Base-by-base conservation (phyloP, 2,113 vertebrate genomes). In the Aspidoscelis tigris region DNA sequence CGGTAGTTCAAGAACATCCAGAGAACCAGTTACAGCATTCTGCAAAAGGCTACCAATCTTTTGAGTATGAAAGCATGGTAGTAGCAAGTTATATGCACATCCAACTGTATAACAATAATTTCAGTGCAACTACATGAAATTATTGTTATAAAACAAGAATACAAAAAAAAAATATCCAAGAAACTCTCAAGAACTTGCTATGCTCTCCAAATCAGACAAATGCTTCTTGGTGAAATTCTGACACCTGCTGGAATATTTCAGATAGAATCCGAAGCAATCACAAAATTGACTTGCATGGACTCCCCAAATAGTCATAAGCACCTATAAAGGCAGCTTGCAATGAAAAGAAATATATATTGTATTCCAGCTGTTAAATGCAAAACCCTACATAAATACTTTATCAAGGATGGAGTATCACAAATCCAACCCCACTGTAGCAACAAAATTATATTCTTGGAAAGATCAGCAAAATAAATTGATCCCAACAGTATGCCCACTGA, bases 191-290 rank as follows among this genome's bases (percentile, higher is more conserved):
- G 47, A 50, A 33, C 78, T 33, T 55, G 14, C 24, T 8, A 39
- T 20, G 7, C 2, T 41, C 71, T 14, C 33, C 3, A 53, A 55
- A 39, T 24, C 2, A 41, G 33, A 33, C 33, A 6, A 50, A 41
- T 70, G 53, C 66, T 33, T 70, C 68, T 50, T 71, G 50, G 68
- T 24, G 68, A 72, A 81, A 39, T 81, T 39, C 79, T 58, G 79
- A 58, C 68, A 55, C 68, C 79, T 72, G 44, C 47, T 81, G 68
- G 68, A 81, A 41, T 3, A 55, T 16, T 10, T 22, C 0, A 39
- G 39, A 50, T 58, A 81, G 53, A 71, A 81, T 71, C n/a, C 47
- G 58, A n/a, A 5, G 61, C 22, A 7, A 7, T 53, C 33, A 53
- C 66, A 55, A 4, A 26, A 50, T 9, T 10, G 76, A 14, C 39